Evolutionary conservation across 2,113 vertebrate genomes (phyloP), one percentile per base, ranked within the genome.

Genomic region (Scartelaos histophorus): DNA sequence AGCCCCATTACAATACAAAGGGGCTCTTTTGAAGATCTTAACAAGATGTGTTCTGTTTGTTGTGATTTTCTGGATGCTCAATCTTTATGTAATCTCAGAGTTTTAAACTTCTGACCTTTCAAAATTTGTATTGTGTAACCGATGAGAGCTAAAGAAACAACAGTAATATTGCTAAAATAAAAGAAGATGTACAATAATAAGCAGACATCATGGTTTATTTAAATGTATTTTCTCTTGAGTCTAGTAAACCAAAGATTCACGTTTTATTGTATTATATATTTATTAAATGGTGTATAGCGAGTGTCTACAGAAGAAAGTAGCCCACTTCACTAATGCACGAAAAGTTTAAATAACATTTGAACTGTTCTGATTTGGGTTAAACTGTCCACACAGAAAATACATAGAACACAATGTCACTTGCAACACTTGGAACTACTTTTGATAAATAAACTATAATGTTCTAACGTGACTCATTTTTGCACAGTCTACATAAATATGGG

Each of bases 351-450:
- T 83, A 85, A 70, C 84, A 80, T 90, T 89, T 87, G 81, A 89
- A 81, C 75, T 84, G 85, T 73, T 79, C 70, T 88, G 84, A 89
- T 29, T 80, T 73, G 76, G 87, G 83, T 90, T 67, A 73, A 89
- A 85, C 85, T 90, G 85, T 91, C 80, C 88, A 81, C 85, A 88
- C 84, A 91, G 38, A 43, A 43, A 91, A 93, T 93, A 93, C 92
- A 91, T 92, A 82, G 82, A 91, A 85, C 78, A 79, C 86, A 77
- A 80, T 80, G 83, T 87, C 89, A 86, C 84, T 92, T 91, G 89
- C 88, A 89, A 88, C 67, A 43, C 7, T 11, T 43, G 38, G 38
- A 43, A 1, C 38, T 43, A 43, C 38, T 43, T 43, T 43, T 43
- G 10, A 43, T 43, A 43, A 7, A 43, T 10, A 43, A 38, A 43